Evolutionary conservation across 2,797 vertebrate species (phyloP).

Genomic region (Saxicola maurus): DNA sequence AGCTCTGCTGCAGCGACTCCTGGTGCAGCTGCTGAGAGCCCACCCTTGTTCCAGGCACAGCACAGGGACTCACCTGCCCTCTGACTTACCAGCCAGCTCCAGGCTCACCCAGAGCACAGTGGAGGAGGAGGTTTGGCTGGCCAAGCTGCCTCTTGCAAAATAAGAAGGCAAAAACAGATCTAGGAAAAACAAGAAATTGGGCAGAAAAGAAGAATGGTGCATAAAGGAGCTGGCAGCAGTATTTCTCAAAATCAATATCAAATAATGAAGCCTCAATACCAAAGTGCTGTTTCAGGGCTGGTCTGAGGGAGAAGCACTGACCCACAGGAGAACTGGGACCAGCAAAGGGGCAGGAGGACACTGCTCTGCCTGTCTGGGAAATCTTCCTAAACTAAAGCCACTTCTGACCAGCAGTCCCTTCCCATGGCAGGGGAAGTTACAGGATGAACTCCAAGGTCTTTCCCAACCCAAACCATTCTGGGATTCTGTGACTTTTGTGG

Average conservation of each 20-base stretch:
- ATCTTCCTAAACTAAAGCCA: too few species aligned
- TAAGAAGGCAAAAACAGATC: not conserved
- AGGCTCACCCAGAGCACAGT: not conserved
- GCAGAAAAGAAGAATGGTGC: not conserved
- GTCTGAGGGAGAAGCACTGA: not conserved
- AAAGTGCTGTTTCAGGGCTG: not conserved
- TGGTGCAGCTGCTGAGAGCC: not conserved
- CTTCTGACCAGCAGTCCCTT: not conserved
- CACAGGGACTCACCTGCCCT: not conserved
- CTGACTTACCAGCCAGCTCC: not conserved
- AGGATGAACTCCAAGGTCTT: not conserved
- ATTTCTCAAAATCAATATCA: too few species aligned
- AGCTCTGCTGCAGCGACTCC: not conserved
- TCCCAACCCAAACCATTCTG: not conserved
- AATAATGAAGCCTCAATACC: not conserved
- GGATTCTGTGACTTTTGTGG: not conserved
- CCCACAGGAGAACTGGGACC: rapidly evolving
- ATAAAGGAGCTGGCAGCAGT: not conserved
- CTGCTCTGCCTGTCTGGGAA: not conserved
- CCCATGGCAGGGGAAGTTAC: not conserved
- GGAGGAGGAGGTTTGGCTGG: not conserved
- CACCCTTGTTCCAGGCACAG: not conserved
- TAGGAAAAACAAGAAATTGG: not conserved
- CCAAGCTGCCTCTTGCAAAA: not conserved
- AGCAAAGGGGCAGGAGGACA: not conserved